These are phyloP conservation scores for Rhinopithecus roxellana DNA, from an alignment of 2,113 vertebrate genomes.

Conservation along the genomic window DNA sequence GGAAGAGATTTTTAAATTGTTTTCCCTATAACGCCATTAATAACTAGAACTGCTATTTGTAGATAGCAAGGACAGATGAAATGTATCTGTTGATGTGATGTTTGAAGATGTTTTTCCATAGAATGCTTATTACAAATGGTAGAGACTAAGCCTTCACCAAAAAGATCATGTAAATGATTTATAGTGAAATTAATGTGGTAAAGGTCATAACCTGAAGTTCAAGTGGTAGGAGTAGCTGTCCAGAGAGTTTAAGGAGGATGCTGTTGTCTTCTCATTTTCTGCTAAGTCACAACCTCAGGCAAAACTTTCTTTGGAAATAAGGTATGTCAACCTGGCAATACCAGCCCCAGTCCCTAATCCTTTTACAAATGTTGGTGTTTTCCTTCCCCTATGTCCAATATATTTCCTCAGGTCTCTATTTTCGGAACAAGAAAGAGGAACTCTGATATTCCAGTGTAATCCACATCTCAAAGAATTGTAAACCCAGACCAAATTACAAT, in stretches of 20 bases:
- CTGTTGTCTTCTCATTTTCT: neutral
- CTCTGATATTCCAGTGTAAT: neutral
- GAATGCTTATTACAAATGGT: neutral
- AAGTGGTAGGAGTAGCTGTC: neutral
- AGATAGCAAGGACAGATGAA: neutral
- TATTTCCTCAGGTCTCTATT: neutral
- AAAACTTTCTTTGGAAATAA: neutral
- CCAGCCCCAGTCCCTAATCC: neutral
- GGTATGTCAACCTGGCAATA: neutral
- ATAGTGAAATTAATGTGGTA: neutral
- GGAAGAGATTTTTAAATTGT: neutral
- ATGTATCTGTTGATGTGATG: neutral
- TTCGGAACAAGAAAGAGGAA: neutral
- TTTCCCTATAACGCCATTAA: neutral
- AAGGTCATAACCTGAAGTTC: neutral
- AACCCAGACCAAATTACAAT: neutral
- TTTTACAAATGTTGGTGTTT: neutral
- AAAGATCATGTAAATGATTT: neutral
- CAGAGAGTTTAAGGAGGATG: neutral
- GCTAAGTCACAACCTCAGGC: neutral
- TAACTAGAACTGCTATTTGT: neutral
- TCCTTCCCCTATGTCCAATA: neutral
- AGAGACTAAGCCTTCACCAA: neutral
- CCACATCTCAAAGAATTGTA: neutral
- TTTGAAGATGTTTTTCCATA: neutral